These are phyloP conservation scores for Agrotis segetum DNA, from an alignment of 2,888 invertebrate species.

Conservation along the genomic window DNA sequence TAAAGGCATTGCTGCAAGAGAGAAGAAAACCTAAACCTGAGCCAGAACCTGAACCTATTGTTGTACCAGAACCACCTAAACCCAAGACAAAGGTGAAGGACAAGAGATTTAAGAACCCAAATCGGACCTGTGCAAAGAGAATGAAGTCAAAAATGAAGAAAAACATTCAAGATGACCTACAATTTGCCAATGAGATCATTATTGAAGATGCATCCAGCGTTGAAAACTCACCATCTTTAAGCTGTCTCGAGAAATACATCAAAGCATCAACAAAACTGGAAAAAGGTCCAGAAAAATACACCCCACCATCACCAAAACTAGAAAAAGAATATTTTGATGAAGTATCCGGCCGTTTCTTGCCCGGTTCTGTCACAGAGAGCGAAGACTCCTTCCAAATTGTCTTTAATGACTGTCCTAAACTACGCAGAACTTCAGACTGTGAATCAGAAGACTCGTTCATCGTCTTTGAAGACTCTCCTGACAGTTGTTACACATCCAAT, in stretches of 20 bases:
- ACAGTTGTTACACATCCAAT: constrained; percentile 83
- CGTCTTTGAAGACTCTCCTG: constrained; percentile 85
- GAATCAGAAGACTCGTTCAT: constrained; percentile 92
- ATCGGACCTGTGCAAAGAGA: constrained; percentile 70
- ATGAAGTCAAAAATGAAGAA: constrained; percentile 68
- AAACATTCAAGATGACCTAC: constrained; percentile 75
- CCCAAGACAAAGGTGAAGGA: constrained; percentile 68
- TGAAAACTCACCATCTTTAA: constrained; percentile 71
- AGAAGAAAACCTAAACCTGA: constrained; percentile 58
- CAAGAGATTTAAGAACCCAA: constrained; percentile 75
- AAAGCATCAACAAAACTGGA: not conserved
- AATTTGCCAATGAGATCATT: constrained; percentile 77
- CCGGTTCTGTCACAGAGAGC: constrained; percentile 75
- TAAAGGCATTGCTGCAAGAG: constrained; percentile 78
- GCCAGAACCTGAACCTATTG: constrained; percentile 47
- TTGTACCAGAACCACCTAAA: constrained; percentile 15
- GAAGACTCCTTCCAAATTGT: constrained; percentile 89
- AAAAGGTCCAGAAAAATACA: not conserved
- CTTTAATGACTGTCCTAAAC: constrained; percentile 77
- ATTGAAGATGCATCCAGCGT: constrained; percentile 70
- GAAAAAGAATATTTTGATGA: constrained; percentile 81
- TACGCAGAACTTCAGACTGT: constrained; percentile 84
- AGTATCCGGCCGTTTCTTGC: constrained; percentile 80
- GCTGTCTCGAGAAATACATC: constrained; percentile 50
- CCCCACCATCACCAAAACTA: constrained; percentile 15